These are phyloP conservation scores for Bambusicola thoracicus DNA, from an alignment of 2,113 vertebrate genomes.

Conservation along the genomic window DNA sequence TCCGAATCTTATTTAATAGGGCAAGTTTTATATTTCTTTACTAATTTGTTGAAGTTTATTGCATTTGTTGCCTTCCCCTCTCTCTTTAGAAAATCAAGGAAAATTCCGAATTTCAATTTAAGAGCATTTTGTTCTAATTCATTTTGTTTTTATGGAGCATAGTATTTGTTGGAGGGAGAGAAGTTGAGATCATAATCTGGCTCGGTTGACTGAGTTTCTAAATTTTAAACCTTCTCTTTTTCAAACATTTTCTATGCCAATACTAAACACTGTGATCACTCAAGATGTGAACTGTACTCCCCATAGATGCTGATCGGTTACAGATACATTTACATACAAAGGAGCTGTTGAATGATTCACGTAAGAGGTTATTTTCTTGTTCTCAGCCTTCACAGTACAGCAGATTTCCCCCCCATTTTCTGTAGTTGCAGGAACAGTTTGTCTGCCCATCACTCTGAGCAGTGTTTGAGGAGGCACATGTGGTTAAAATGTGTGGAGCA, in stretches of 20 bases:
- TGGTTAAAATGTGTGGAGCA: not conserved
- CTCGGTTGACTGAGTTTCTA: slow-evolving; percentile 55
- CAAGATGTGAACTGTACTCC: slow-evolving; percentile 75
- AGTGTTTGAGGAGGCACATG: not conserved
- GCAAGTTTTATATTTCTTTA: slow-evolving; percentile 48
- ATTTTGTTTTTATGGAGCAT: slow-evolving; percentile 56
- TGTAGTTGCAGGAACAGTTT: not conserved
- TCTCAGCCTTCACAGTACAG: not conserved
- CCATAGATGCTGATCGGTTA: slow-evolving; percentile 57
- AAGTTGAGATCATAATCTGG: slow-evolving; percentile 68
- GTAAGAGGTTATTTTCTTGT: not conserved
- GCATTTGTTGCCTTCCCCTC: slow-evolving; percentile 33
- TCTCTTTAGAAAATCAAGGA: slow-evolving; percentile 40
- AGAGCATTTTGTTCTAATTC: slow-evolving; percentile 52
- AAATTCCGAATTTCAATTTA: slow-evolving; percentile 60
- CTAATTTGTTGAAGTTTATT: slow-evolving; percentile 67
- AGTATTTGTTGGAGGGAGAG: slow-evolving; percentile 64
- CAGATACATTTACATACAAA: slow-evolving; percentile 57
- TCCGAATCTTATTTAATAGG: slow-evolving; percentile 45
- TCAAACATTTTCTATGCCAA: slow-evolving; percentile 72
- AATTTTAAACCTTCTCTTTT: slow-evolving; percentile 68
- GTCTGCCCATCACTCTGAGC: not conserved
- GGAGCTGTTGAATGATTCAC: slow-evolving; percentile 41
- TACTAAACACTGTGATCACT: slow-evolving; percentile 72
- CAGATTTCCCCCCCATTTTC: not conserved